Evolutionary conservation across 53 echinoderm and acorn worm species (phyloP), one percentile per base, ranked within the genome.

Genomic region (Actinopyga echinites): DNA sequence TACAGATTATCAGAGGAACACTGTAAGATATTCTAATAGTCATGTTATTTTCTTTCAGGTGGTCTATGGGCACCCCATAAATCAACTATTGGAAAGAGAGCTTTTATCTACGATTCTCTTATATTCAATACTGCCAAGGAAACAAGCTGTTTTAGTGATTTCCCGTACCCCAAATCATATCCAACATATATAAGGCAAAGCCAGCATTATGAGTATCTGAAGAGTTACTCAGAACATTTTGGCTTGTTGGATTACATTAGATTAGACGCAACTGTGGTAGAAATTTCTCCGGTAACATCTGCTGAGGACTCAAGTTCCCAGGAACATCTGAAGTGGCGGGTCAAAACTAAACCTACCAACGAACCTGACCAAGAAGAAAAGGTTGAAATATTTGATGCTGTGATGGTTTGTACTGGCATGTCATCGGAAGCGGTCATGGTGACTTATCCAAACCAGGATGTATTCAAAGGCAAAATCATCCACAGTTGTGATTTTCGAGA

Each of bases 81-180:
- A 7, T 5, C 30, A 20, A 79, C 77, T 0, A 44, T 30, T 22
- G 8, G 40, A 6, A 79, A 21, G 31, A 83, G 37, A 30, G 75
- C 80, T 22, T 65, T 65, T 12, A 62, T 93, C 35, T 93, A 91
- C 65, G 28, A 82, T 49, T 82, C 84, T 8, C 85, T 91, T 8
- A 53, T 90, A 25, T 87, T 87, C 57, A 93, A 93, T 56, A 61
- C 93, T 33, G 84, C 85, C 74, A 93, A 93, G 79, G 90, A 93
- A 66, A 90, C 90, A 83, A 93, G 56, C 82, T 85, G 85, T 21
- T 85, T 88, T 35, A 93, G 93, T 56, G 93, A 93, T 49, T 93
- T 93, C 66, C 90, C 93, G 4, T 75, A 83, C 62, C 87, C 90
- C 30, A 85, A 82, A 33, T 85, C 90, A 4, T 88, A 75, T 33